Conservation (phyloP, 2,797 vertebrate species). For the Halcyon smyrnensis region DNA sequence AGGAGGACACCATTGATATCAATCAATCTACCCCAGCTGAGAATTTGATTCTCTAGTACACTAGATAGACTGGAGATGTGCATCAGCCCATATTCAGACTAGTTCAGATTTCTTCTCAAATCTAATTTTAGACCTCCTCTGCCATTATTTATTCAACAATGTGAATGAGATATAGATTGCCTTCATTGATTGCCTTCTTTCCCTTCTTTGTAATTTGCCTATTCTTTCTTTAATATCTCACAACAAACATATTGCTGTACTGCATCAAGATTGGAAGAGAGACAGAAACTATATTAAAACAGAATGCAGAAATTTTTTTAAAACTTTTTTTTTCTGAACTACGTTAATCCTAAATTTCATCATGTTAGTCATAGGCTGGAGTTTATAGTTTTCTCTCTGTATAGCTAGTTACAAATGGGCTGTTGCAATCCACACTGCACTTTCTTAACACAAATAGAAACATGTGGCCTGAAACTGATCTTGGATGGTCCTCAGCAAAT, state of each 20-base stretch:
- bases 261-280: not conserved
- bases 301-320: not conserved
- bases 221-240: not conserved
- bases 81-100: not conserved
- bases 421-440: not conserved
- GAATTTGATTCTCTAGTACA: not conserved
- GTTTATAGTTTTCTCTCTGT: not conserved
- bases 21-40: not conserved
- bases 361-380: not conserved
- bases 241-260: not conserved
- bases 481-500: not conserved
- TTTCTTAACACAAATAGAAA: not conserved
- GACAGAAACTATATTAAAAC: not conserved
- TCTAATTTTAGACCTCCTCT: conserved; percentile 50
- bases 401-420: not conserved
- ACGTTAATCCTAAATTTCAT: not conserved
- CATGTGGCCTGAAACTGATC: not conserved
- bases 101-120: conserved; percentile 14
- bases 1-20: not conserved
- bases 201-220: not conserved
- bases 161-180: conserved; percentile 32
- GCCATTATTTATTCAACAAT: conserved; percentile 64
- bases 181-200: conserved; percentile 2
- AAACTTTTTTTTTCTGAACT: not conserved
- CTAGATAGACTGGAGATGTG: not conserved